Conservation (phyloP, 2,113 vertebrate genomes). For the Xerus inauris region DNA sequence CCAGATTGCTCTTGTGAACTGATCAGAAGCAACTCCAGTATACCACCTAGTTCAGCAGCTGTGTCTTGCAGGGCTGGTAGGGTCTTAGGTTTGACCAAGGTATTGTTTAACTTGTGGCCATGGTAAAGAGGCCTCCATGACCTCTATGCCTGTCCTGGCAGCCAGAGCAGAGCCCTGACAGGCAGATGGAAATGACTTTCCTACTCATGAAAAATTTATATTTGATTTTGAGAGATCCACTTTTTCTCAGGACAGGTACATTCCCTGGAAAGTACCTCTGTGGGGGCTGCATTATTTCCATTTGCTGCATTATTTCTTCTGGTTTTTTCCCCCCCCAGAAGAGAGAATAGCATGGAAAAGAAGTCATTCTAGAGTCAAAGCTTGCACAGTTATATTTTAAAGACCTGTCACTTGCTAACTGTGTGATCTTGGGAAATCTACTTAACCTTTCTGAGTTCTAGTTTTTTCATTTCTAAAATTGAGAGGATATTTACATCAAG, state of each 20-base stretch:
- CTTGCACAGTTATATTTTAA: background rate
- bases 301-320: background rate
- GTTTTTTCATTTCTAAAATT: background rate
- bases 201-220: background rate
- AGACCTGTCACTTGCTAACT: background rate
- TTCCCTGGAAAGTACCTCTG: background rate
- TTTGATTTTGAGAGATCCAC: background rate
- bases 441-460: background rate
- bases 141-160: background rate
- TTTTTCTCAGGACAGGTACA: background rate
- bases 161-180: background rate
- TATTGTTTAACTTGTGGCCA: background rate
- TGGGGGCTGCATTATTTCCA: background rate
- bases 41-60: background rate
- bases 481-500: background rate
- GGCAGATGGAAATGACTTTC: background rate
- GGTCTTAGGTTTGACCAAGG: background rate
- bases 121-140: background rate
- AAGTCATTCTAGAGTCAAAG: background rate
- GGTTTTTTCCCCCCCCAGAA: background rate
- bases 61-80: background rate
- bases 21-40: background rate
- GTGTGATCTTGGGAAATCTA: background rate
- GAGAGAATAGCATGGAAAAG: background rate
- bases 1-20: background rate